Conservation (phyloP, 2,888 invertebrate species). For the Brachyptera putata region DNA sequence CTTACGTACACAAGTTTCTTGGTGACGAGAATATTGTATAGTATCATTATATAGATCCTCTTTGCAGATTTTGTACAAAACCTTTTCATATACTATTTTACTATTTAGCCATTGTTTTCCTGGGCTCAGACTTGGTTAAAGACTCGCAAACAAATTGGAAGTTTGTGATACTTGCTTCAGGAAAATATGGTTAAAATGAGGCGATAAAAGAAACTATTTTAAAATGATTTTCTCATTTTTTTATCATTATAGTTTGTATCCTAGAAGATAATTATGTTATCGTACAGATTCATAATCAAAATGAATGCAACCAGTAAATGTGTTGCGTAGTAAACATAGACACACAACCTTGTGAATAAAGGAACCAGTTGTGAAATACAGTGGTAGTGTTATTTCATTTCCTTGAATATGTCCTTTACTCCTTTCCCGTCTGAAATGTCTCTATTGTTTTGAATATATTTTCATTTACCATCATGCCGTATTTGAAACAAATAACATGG, state of each 20-base stretch:
- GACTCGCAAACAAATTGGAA: conserved; percentile 1
- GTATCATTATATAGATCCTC: conserved; percentile 17
- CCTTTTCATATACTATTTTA: background rate
- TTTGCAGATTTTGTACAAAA: conserved; percentile 12
- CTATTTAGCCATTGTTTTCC: conserved; percentile 8
- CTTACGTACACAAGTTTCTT: conserved; percentile 21
- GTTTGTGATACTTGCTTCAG: conserved; percentile 5
- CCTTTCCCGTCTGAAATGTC: too few relatives aligned
- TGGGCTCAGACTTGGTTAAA: background rate
- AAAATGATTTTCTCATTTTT: conserved; percentile 19
- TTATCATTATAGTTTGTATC: conserved; percentile 20
- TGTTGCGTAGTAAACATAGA: conserved; percentile 19
- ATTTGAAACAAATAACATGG: too few relatives aligned
- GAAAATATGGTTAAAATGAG: background rate
- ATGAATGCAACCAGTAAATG: background rate
- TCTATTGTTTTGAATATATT: too few relatives aligned
- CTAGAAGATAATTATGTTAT: conserved; percentile 15
- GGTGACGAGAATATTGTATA: background rate
- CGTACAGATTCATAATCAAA: conserved; percentile 19
- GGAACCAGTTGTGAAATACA: background rate
- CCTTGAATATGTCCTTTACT: too few relatives aligned
- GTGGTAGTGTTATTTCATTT: too few relatives aligned
- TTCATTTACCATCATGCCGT: too few relatives aligned
- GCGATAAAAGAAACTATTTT: conserved; percentile 1
- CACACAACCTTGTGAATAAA: background rate